Conservation (phyloP, 2,113 vertebrate genomes). For the Amblyopsis rosae region DNA sequence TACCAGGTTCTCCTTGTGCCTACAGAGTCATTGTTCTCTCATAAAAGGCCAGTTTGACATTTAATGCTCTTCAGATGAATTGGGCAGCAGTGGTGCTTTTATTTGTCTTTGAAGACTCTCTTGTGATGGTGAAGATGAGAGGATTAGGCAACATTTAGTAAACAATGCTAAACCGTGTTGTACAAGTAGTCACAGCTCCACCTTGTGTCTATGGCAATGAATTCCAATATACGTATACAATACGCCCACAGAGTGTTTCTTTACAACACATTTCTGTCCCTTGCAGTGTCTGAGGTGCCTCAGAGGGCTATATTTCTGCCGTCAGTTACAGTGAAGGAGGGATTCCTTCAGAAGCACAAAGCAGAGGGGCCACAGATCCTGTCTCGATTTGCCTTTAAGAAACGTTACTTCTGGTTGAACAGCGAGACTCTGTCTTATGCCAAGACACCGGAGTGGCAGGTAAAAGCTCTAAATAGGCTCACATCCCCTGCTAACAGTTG, state of each 20-base stretch:
- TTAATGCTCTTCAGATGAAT: constrained; percentile 55
- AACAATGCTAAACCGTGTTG: constrained; percentile 9
- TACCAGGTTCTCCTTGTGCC: constrained; percentile 37
- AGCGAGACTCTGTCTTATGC: constrained; percentile 82
- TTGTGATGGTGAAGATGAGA: constrained; percentile 13
- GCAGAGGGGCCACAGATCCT: constrained; percentile 75
- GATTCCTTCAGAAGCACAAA: constrained; percentile 83
- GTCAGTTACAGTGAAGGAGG: constrained; percentile 84
- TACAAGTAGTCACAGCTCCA: constrained; percentile 42
- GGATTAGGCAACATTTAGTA: not conserved
- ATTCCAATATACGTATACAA: constrained; percentile 9
- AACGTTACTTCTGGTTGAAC: constrained; percentile 90
- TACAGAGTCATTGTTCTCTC: constrained; percentile 52
- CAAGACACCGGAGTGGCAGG: constrained; percentile 85
- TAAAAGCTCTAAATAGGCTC: constrained; percentile 32
- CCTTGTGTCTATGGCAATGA: constrained; percentile 49
- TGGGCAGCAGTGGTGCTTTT: constrained; percentile 32
- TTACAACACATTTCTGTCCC: not conserved
- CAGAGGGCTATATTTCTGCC: constrained; percentile 71
- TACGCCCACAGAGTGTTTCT: not conserved
- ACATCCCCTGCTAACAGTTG: no score
- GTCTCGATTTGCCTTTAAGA: constrained; percentile 87
- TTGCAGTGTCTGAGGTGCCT: constrained; percentile 63
- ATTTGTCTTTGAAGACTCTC: constrained; percentile 33
- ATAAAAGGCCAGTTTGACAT: constrained; percentile 67